Base-by-base conservation (phyloP, 2,797 vertebrate species). In the Tragopan temminckii region DNA sequence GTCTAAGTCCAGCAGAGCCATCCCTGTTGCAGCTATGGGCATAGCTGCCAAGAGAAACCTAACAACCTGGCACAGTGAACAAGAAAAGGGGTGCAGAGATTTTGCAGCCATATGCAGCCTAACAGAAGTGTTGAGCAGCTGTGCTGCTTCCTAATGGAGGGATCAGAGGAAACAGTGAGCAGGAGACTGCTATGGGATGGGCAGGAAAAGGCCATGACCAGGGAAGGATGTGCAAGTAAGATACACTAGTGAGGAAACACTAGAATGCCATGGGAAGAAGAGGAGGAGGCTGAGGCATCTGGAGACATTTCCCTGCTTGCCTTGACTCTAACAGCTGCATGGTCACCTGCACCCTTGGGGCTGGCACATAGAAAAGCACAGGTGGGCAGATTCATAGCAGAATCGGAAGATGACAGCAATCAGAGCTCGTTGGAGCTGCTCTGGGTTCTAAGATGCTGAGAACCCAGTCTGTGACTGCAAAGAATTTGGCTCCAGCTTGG, bases 401-500 rank as follows among this genome's bases (percentile, higher is more conserved):
- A 43, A 45, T 1, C 1, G 35, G 33, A 94, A 91, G 61, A 93
- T 27, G 70, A 91, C 85, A 94, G 85, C 70, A 93, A 40, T 70
- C 40, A 64, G 72, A 88, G 76, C 79, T 89, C 79, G 45, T 21
- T 45, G 77, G 70, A 88, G 81, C 61, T 91, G 83, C 0, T 2
- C 80, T 74, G 75, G 52, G 48, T 91, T 85, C 90, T 94, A 96
- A 80, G 83, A 95, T 85, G 91, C 96, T 96, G 95, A 95, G 85
- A 94, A 53, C 57, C 57, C 89, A 8, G 93, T 96, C 94, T 96
- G 91, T 68, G 83, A 94, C 88, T 94, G 85, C 3, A 6, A 95
- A 53, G 94, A 96, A 96, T 94, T 94, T 94, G 90, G 93, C 90
- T 96, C 57, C 57, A 81, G 70, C 20, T 91, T 93, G 85, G 85